phyloP scores from a whole-genome alignment of 2,113 vertebrate genomes.

The Cyphomyrus plagiostoma region DNA sequence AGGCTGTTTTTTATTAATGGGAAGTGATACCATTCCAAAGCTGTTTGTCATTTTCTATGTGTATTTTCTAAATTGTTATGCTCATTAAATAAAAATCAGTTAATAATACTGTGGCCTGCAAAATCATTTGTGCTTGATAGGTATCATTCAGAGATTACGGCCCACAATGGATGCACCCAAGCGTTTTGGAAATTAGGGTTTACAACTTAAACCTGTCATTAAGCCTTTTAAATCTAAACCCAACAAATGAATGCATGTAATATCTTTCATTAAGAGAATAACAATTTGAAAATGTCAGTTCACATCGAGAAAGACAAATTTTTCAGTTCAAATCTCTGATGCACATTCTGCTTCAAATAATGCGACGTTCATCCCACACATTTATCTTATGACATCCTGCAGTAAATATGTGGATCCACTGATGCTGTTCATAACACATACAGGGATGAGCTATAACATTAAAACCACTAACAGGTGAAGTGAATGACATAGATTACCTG shows the following conservation, averaged over 20 bases:
- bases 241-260: neutral
- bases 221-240: neutral
- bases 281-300: neutral
- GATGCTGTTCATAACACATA: neutral
- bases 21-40: neutral
- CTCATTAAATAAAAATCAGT: neutral
- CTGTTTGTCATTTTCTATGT: neutral
- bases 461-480: neutral
- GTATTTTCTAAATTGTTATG: neutral
- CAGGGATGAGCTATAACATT: neutral
- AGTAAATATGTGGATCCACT: neutral
- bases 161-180: neutral
- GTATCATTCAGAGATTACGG: neutral
- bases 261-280: neutral
- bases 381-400: neutral
- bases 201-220: neutral
- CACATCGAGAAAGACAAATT: neutral
- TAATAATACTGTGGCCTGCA: neutral
- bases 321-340: neutral
- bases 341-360: neutral
- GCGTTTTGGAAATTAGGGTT: neutral
- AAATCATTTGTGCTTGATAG: neutral
- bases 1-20: neutral
- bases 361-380: neutral
- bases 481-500: neutral